Conservation (phyloP, 2,888 invertebrate genomes). For the Drosophila prolongata region DNA sequence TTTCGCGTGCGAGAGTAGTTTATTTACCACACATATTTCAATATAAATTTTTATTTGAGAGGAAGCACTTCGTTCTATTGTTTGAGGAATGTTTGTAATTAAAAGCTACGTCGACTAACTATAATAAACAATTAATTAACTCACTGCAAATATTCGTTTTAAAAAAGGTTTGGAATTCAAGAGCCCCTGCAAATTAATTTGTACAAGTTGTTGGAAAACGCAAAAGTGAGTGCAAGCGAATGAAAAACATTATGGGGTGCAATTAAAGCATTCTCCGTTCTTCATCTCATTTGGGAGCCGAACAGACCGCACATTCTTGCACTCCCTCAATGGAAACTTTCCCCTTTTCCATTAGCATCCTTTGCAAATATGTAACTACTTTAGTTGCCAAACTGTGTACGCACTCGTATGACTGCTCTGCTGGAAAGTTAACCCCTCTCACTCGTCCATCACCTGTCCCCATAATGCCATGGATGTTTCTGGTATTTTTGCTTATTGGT, state of each 20-base stretch:
- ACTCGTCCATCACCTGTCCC: slow-evolving; percentile 17
- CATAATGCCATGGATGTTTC: slow-evolving; percentile 8
- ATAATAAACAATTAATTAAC: neutral
- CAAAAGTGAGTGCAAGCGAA: neutral
- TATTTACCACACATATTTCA: too few relatives aligned
- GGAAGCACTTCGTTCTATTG: neutral
- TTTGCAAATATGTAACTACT: slow-evolving; percentile 19
- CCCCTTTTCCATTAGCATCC: slow-evolving; percentile 16
- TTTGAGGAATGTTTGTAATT: neutral
- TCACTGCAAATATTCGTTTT: slow-evolving; percentile 1
- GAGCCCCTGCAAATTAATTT: neutral
- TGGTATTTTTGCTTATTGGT: slow-evolving; percentile 34
- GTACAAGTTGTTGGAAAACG: neutral
- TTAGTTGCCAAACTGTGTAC: slow-evolving; percentile 11
- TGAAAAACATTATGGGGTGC: neutral
- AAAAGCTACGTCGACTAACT: neutral
- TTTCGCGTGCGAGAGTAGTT: too few relatives aligned
- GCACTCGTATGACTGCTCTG: slow-evolving; percentile 2
- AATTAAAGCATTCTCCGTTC: slow-evolving; percentile 4
- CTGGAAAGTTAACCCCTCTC: slow-evolving; percentile 4
- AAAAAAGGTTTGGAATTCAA: slow-evolving; percentile 2
- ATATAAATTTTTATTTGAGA: too few relatives aligned
- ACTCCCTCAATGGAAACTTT: slow-evolving; percentile 6
- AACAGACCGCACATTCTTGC: neutral
- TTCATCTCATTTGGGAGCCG: slow-evolving; percentile 2